phyloP scores from a whole-genome alignment of 2,888 invertebrate genomes.

The Junonia oenone region DNA sequence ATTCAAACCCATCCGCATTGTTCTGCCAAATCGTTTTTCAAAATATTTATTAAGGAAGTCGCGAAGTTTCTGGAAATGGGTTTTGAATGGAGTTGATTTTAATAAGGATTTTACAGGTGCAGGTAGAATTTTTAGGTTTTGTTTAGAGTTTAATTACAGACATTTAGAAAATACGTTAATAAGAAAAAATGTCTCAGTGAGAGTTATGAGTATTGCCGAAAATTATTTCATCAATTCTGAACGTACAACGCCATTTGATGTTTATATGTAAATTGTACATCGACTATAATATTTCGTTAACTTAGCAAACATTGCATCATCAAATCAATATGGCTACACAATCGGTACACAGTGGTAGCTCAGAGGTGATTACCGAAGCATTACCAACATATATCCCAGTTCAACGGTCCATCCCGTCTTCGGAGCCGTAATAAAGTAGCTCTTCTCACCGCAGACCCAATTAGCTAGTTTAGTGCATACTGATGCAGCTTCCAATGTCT shows the following conservation, averaged over 20 bases:
- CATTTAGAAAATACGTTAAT: too few species aligned
- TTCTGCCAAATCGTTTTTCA: conserved; percentile 12
- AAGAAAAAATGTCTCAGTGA: too few species aligned
- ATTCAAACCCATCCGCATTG: conserved; percentile 15
- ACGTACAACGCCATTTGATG: not conserved
- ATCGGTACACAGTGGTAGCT: not conserved
- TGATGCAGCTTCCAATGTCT: conserved; percentile 13
- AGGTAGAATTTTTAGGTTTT: not conserved
- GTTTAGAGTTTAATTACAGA: not conserved
- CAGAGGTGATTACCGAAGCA: not conserved
- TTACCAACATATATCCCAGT: not conserved
- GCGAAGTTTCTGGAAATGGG: conserved; percentile 14
- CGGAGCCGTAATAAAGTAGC: conserved; percentile 12
- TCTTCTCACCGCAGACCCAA: conserved; percentile 10
- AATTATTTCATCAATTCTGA: not conserved
- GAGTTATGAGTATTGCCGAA: too few species aligned
- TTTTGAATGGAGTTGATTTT: conserved; percentile 21
- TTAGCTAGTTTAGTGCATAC: conserved; percentile 18
- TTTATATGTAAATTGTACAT: not conserved
- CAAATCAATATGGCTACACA: not conserved
- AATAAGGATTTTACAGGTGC: conserved; percentile 13
- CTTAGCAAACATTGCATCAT: too few species aligned
- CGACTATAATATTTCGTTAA: too few species aligned
- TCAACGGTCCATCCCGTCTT: conserved; percentile 7
- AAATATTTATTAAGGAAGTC: conserved; percentile 24